Evolutionary conservation across 2,888 invertebrate species (phyloP), one percentile per base, ranked within the genome.

Genomic region (Cynaeus angustus): DNA sequence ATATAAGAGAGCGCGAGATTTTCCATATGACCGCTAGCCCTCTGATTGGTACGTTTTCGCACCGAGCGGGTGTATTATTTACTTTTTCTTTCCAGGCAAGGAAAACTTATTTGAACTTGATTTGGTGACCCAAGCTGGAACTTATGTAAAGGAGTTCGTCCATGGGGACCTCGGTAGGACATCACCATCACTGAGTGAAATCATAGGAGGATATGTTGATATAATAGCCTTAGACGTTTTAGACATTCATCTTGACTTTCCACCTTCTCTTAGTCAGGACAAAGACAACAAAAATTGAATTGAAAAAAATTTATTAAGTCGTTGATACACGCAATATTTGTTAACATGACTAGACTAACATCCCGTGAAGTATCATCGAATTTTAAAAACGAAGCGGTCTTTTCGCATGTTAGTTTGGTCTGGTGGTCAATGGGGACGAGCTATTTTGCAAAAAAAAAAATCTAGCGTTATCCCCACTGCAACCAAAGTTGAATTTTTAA

Each of bases 101-200:
- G 80, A 85, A 0, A 83, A 86, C 72, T 85, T 91, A 55, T 90
- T 97, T 77, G 86, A 88, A 50, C 79, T 97, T 26, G 88, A 89
- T 69, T 77, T 97, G 13, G 89, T 89, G 53, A 95, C 96, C 0
- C 94, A 96, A 81, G 98, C 98, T 7, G 98, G 98, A 43, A 96
- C 97, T 38, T 99, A 99, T 83, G 91, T 99, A 0, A 99, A 99
- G 86, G 99, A 99, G 87, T 95, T 99, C 87, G 94, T 96, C 13
- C 97, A 99, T 86, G 96, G 98, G 1, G 99, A 99, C 86, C 94
- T 98, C 82, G 94, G 95, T 0, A 88, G 99, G 75, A 97, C 97
- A 0, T 83, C 82, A 7, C 99, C 99, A 0, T 91, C 89, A 78
- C 86, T 98, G 21, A 86, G 89, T 0, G 88, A 89, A 13, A 86